A percentile compares a stretch with the other conserved stretches of the same genome.
phyloP scores from a whole-genome alignment of 2,797 vertebrate species.

The Pitangus sulphuratus region DNA sequence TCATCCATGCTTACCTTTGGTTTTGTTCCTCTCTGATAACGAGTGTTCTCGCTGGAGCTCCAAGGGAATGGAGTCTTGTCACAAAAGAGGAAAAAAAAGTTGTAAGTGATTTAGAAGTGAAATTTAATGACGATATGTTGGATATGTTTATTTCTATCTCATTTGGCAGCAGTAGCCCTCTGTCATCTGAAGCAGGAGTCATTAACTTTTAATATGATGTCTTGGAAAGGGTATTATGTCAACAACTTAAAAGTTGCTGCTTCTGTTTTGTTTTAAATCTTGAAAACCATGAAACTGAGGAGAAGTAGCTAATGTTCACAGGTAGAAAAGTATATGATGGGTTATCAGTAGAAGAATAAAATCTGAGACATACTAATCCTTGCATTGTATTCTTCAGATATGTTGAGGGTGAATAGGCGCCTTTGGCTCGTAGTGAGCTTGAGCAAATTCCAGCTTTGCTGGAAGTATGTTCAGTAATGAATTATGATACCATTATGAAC shows the following conservation, averaged over 20 bases:
- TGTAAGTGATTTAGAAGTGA: background rate
- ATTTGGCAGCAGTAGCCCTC: background rate
- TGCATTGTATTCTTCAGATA: accelerated
- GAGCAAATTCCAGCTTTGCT: background rate
- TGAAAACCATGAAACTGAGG: background rate
- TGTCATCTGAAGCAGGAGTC: background rate
- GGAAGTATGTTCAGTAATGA: background rate
- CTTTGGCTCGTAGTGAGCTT: background rate
- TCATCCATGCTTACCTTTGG: background rate
- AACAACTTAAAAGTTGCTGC: background rate
- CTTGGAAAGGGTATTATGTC: background rate
- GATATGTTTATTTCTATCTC: background rate
- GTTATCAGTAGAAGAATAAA: background rate
- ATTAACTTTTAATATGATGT: background rate
- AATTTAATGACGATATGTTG: background rate
- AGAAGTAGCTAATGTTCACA: background rate
- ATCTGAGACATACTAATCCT: background rate
- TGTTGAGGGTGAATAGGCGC: background rate
- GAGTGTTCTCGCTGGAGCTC: background rate
- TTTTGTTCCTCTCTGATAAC: background rate
- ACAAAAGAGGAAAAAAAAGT: background rate
- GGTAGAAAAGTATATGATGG: background rate
- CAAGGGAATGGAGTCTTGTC: background rate
- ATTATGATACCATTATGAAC: background rate
- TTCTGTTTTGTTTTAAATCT: background rate